Conservation (phyloP, 2,797 vertebrate genomes). For the Chaetophractus vellerosus region DNA sequence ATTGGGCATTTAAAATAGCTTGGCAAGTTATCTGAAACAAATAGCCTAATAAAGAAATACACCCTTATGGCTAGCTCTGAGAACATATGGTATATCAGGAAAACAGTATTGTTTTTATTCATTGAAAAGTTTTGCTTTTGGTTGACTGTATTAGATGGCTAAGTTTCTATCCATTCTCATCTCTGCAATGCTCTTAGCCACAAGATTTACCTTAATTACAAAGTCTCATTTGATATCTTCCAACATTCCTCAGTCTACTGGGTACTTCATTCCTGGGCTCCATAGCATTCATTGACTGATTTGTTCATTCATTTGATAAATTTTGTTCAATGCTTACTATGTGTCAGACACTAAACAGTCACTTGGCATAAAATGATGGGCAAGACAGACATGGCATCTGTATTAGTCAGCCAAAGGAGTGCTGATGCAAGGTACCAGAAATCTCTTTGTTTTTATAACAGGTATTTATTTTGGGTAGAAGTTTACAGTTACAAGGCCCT, state of each 20-base stretch:
- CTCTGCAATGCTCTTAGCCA: not conserved
- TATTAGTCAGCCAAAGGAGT: too few relatives aligned
- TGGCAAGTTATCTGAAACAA: conserved; percentile 64
- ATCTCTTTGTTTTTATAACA: too few relatives aligned
- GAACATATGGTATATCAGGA: conserved; percentile 3
- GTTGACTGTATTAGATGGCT: not conserved
- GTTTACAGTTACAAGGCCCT: too few relatives aligned
- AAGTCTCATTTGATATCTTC: not conserved
- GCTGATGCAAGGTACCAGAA: too few relatives aligned
- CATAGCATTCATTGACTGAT: not conserved
- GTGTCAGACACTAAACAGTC: not conserved
- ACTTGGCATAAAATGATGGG: not conserved
- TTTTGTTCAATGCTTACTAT: not conserved
- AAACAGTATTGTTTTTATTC: not conserved
- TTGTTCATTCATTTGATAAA: not conserved
- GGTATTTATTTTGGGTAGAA: too few relatives aligned
- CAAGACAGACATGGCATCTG: not conserved
- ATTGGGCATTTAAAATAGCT: conserved; percentile 48
- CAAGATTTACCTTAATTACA: not conserved
- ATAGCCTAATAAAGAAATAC: conserved; percentile 34
- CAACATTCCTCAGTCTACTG: not conserved
- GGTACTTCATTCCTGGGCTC: not conserved
- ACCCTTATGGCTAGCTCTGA: not conserved
- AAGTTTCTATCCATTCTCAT: not conserved
- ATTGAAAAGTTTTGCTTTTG: not conserved